Conservation (phyloP, 2,797 vertebrate genomes). For the Synanceia verrucosa region DNA sequence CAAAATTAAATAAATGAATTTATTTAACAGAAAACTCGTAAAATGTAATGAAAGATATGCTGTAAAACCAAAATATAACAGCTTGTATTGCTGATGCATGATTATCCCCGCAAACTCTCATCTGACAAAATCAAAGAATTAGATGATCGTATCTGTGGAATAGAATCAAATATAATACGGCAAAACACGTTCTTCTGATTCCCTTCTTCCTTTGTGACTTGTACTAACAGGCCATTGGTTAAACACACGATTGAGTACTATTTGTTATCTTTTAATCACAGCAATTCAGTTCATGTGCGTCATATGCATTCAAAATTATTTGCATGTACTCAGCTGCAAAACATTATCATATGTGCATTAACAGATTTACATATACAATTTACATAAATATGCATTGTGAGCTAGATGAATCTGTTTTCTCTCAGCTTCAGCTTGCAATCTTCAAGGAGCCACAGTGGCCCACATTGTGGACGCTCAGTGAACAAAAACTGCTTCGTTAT, state of each 20-base stretch:
- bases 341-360: background rate
- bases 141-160: background rate
- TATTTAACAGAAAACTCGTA: background rate
- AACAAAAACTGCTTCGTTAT: background rate
- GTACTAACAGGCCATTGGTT: background rate
- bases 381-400: background rate
- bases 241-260: background rate
- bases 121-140: background rate
- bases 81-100: background rate
- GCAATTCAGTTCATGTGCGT: background rate
- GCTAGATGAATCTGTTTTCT: background rate
- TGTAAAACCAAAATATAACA: background rate
- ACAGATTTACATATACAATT: background rate
- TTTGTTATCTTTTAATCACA: slow-evolving; percentile 4
- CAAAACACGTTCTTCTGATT: background rate
- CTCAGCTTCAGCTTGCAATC: background rate
- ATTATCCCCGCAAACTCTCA: background rate
- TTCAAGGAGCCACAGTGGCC: background rate
- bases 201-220: background rate
- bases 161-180: background rate
- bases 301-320: background rate
- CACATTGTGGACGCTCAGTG: background rate
- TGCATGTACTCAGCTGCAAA: background rate
- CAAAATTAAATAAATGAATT: too few relatives aligned
- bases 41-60: background rate